These are phyloP conservation scores for Struthio camelus DNA, from an alignment of 2,113 vertebrate species.

Conservation along the genomic window DNA sequence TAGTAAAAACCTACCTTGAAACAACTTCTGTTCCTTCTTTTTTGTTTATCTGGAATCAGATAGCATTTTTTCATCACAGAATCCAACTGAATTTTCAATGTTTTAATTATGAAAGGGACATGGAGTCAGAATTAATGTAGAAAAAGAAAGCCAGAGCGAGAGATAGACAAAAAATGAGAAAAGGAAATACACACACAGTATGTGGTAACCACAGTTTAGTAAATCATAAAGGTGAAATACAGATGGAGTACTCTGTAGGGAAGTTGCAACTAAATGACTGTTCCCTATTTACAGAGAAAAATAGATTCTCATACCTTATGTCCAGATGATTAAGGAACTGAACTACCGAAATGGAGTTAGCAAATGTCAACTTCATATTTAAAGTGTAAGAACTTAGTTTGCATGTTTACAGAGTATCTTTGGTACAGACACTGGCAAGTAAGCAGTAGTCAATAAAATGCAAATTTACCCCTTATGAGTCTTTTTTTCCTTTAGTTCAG, in stretches of 20 bases:
- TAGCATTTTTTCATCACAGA: background rate
- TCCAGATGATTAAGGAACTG: background rate
- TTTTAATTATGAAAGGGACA: background rate
- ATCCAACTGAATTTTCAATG: background rate
- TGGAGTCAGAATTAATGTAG: background rate
- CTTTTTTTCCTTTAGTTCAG: background rate
- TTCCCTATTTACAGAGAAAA: slow-evolving; percentile 9
- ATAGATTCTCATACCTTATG: background rate
- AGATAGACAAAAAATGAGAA: background rate
- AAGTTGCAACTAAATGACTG: background rate
- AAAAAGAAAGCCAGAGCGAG: background rate
- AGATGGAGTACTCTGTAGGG: background rate
- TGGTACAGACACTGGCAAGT: background rate
- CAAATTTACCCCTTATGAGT: background rate
- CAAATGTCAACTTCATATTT: background rate
- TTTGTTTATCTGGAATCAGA: background rate
- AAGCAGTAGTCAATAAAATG: background rate
- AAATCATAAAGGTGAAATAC: background rate
- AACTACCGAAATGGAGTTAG: background rate
- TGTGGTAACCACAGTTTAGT: background rate
- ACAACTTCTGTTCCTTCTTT: background rate
- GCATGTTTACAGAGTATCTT: background rate
- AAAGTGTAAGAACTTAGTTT: background rate
- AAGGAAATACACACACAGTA: background rate
- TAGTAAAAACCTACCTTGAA: background rate